Evolutionary conservation across 2,888 invertebrate genomes (phyloP).

Genomic region (Drosophila nr. perissopoda): DNA sequence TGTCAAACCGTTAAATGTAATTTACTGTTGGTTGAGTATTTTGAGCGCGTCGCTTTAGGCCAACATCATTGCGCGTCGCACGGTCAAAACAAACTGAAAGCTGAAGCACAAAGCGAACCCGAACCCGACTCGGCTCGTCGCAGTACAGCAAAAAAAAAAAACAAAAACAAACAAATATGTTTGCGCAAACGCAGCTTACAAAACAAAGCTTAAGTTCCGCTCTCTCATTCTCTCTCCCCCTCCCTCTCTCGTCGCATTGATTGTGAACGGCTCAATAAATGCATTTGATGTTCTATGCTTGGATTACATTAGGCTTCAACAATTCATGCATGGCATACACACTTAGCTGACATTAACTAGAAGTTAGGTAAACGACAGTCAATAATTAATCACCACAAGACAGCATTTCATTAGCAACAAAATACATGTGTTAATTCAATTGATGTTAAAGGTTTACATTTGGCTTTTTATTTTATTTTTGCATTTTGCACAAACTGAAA

Average conservation of each 20-base stretch:
- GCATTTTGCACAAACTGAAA: background rate
- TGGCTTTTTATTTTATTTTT: background rate
- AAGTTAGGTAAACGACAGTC: background rate
- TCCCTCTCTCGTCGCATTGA: slow-evolving; percentile 3
- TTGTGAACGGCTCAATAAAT: slow-evolving; percentile 2
- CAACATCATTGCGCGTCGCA: slow-evolving; percentile 57
- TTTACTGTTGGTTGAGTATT: slow-evolving; percentile 8
- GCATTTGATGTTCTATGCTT: slow-evolving; percentile 1
- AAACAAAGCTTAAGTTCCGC: slow-evolving; percentile 23
- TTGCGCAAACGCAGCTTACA: slow-evolving; percentile 50
- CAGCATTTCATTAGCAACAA: background rate
- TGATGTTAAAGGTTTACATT: background rate
- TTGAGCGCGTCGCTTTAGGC: slow-evolving; percentile 44
- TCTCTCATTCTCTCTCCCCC: background rate
- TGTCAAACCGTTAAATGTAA: slow-evolving; percentile 5
- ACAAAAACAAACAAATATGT: slow-evolving; percentile 30
- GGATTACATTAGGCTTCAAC: background rate
- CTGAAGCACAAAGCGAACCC: slow-evolving; percentile 36
- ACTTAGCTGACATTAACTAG: background rate
- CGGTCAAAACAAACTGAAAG: slow-evolving; percentile 68
- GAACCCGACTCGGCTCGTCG: slow-evolving; percentile 31
- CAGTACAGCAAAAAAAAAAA: slow-evolving; percentile 15
- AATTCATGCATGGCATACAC: background rate
- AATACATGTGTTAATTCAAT: background rate
- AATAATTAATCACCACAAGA: background rate